Base-by-base conservation (phyloP, 2,113 vertebrate species). In the Lepus timidus region DNA sequence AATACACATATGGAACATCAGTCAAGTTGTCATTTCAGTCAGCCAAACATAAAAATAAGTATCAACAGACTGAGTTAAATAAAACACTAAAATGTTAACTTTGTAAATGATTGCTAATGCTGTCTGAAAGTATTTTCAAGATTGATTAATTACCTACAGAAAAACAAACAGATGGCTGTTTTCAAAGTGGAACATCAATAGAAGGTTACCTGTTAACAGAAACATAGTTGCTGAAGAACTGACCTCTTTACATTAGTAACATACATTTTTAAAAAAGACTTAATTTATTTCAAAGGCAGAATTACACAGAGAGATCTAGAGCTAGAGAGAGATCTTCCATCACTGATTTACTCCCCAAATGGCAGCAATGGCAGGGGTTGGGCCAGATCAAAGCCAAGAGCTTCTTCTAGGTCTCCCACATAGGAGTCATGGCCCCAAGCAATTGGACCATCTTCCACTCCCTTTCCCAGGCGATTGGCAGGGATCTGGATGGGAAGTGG, bases 51-150 rank as follows among this genome's bases (percentile, higher is more conserved):
- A 84, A 96, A 90, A 95, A 62, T 83, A 86, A 94, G 49, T 58
- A 85, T n/a, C 36, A 88, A 89, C 9, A 51, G 62, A 85, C 0
- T 82, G 4, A 87, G 25, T 91, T 71, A 94, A 95, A 96, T 65
- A n/a, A 90, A 88, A 93, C 74, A 78, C 12, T 80, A 44, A 93
- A 94, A 82, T 39, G 31, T 23, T 80, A 86, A 78, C 51, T 88
- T 75, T 25, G 12, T 90, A 92, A 88, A 93, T 79, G 51, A 95
- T 90, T 31, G n/a, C 5, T 85, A 39, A 62, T 95, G 64, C 75
- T 61, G 96, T n/a, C 87, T 96, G 36, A 88, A 82, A 90, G 78
- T 78, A 92, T 12, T 61, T 93, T 87, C 58, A 89, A 39, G 22
- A 73, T 62, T 94, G 33, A 36, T 96, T 95, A 88, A 95, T 82